Percentiles rank a stretch among this genome's conserved stretches.
Evolutionary conservation across 2,797 vertebrate species (phyloP).

Genomic region (Platyrinchus mystaceus): DNA sequence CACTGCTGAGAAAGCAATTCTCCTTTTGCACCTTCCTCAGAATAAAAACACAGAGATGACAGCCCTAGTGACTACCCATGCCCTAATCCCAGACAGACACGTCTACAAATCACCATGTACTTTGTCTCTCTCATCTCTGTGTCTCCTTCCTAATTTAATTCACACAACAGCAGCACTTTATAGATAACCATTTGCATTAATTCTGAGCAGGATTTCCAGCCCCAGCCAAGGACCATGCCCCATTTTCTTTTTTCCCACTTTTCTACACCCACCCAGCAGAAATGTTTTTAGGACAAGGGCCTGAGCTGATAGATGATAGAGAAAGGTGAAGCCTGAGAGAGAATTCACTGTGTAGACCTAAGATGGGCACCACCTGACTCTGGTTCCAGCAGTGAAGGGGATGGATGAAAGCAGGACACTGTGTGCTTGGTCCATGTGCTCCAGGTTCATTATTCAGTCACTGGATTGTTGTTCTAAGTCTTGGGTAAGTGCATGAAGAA

Average conservation of each 20-base stretch:
- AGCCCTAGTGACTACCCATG: neutral
- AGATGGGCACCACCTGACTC: neutral
- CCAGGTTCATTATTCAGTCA: neutral
- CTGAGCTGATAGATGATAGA: neutral
- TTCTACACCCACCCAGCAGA: neutral
- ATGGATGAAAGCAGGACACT: neutral
- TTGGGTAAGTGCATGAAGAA: neutral
- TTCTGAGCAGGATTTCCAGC: neutral
- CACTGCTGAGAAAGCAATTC: neutral
- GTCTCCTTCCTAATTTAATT: constrained; percentile 26
- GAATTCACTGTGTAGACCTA: neutral
- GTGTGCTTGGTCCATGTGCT: neutral
- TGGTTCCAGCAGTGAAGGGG: neutral
- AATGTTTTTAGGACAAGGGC: neutral
- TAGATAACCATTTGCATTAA: neutral
- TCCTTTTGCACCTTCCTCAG: neutral
- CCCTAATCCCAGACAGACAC: neutral
- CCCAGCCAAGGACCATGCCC: neutral
- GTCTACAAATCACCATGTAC: neutral
- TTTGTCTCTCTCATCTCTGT: neutral
- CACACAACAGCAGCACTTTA: neutral
- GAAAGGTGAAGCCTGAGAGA: neutral
- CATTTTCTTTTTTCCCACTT: neutral
- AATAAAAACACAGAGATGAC: neutral
- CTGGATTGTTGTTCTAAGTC: neutral